Conservation (phyloP, 2,797 vertebrate genomes). For the Buphagus erythrorhynchus region DNA sequence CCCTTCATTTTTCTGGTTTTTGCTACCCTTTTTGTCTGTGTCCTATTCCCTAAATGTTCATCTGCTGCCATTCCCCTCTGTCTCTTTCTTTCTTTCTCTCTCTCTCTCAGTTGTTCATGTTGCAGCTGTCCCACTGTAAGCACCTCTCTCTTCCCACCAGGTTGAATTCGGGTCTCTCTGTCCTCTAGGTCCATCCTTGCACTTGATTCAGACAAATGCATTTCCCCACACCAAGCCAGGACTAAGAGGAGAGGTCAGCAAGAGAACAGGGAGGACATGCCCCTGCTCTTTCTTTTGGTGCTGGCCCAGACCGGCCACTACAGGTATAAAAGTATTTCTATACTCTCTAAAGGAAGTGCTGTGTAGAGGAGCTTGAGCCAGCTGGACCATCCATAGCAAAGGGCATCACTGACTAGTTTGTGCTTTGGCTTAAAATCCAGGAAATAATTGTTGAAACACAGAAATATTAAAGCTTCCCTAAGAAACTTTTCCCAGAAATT, state of each 20-base stretch:
- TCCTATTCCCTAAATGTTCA: background rate
- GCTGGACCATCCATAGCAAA: background rate
- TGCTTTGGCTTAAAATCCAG: background rate
- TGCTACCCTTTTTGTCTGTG: background rate
- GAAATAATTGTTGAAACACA: background rate
- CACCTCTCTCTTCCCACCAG: background rate
- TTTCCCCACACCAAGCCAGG: fast-evolving
- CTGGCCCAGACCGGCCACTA: background rate
- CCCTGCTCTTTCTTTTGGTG: background rate
- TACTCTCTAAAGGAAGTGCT: background rate
- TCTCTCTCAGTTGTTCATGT: background rate
- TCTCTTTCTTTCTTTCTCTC: background rate
- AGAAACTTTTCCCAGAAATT: background rate
- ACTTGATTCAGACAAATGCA: background rate
- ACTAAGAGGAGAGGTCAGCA: background rate
- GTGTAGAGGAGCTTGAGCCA: background rate
- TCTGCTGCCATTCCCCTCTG: background rate
- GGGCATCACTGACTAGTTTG: background rate
- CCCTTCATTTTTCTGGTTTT: background rate
- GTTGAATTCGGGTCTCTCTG: background rate
- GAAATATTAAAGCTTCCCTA: background rate
- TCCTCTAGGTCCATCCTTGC: background rate
- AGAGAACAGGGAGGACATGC: fast-evolving
- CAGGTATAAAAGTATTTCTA: background rate
- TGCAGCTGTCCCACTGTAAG: background rate